phyloP scores from a whole-genome alignment of 2,888 invertebrate genomes.

The Cataglyphis altisquamis region DNA sequence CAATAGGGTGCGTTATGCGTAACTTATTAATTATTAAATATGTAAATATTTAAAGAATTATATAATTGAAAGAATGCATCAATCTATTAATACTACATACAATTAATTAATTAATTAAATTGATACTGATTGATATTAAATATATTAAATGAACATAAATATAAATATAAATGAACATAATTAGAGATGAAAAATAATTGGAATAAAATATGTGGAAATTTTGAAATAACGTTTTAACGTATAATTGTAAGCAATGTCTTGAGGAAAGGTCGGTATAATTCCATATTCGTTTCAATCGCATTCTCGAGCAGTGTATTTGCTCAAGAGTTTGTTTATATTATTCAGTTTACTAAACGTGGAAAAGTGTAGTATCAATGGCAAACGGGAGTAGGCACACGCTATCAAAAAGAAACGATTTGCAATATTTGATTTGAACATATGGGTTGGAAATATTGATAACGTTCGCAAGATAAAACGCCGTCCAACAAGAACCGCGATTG shows the following conservation, averaged over 20 bases:
- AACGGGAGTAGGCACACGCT: constrained; percentile 58
- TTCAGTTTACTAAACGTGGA: constrained; percentile 58
- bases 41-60: constrained; percentile 5
- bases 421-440: constrained; percentile 74
- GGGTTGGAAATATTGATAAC: constrained; percentile 69
- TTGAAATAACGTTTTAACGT: not conserved
- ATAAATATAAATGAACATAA: not conserved
- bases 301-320: not conserved
- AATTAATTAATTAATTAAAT: not conserved
- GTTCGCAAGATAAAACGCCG: constrained; percentile 62
- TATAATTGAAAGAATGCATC: not conserved
- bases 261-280: constrained; percentile 4
- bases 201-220: not conserved
- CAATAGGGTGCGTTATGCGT: not conserved
- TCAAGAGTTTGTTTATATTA: constrained; percentile 23
- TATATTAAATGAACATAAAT: not conserved
- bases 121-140: not conserved
- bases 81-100: not conserved
- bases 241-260: not conserved
- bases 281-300: not conserved
- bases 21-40: not conserved
- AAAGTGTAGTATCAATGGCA: constrained; percentile 24
- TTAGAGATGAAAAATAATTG: not conserved
- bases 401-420: constrained; percentile 67
- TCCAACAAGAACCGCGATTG: constrained; percentile 54